A percentile compares a stretch with the other conserved stretches of the same genome.
phyloP scores from a whole-genome alignment of 1,140 invertebrate genomes.

The Nebria ingens region DNA sequence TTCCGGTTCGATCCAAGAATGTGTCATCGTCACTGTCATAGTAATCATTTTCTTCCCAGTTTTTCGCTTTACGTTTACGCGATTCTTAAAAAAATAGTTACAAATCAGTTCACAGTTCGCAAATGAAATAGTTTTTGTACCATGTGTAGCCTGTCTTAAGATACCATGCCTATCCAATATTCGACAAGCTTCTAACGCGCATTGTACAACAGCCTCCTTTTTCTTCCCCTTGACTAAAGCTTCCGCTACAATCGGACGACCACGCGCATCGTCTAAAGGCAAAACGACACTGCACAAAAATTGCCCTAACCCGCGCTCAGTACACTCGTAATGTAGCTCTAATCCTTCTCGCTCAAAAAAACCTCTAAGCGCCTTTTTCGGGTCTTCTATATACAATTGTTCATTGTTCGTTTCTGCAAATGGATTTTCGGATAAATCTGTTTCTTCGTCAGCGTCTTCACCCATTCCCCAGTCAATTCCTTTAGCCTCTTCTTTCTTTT shows the following conservation, averaged over 20 bases:
- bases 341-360: slow-evolving; percentile 94
- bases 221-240: slow-evolving; percentile 83
- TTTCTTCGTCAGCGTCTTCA: slow-evolving; percentile 83
- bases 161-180: slow-evolving; percentile 77
- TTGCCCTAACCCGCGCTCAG: slow-evolving; percentile 69
- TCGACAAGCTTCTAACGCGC: slow-evolving; percentile 88
- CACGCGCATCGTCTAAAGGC: slow-evolving; percentile 69
- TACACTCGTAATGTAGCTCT: slow-evolving; percentile 71
- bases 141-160: slow-evolving; percentile 65
- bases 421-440: slow-evolving; percentile 70
- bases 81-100: slow-evolving; percentile 39
- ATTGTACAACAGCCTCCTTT: slow-evolving; percentile 87
- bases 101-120: slow-evolving; percentile 10
- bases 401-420: slow-evolving; percentile 72
- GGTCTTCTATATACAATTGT: slow-evolving; percentile 84
- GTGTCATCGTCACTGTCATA: slow-evolving; percentile 97
- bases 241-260: slow-evolving; percentile 68
- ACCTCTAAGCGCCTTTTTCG: slow-evolving; percentile 86
- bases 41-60: slow-evolving; percentile 83
- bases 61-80: slow-evolving; percentile 56
- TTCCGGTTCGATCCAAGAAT: slow-evolving; percentile 90
- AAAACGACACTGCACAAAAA: slow-evolving; percentile 58
- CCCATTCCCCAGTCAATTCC: slow-evolving; percentile 89
- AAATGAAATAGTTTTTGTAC: slow-evolving; percentile 32
- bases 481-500: slow-evolving; percentile 50